Conservation (phyloP, 2,797 vertebrate genomes). For the Spinus pinus region DNA sequence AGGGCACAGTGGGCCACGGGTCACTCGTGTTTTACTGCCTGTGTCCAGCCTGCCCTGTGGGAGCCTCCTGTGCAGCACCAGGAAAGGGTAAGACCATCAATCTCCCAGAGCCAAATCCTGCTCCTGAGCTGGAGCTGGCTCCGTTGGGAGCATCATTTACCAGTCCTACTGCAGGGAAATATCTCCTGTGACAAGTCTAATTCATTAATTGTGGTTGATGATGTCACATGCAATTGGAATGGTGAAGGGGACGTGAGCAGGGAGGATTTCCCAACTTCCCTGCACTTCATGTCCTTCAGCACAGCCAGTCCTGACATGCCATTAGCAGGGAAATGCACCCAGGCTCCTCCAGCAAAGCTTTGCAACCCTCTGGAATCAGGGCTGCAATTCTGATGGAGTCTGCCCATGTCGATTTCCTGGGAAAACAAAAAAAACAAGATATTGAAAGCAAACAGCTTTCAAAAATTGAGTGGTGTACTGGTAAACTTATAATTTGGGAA, state of each 20-base stretch:
- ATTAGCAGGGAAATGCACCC: neutral
- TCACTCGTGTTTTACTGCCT: neutral
- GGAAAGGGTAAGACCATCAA: neutral
- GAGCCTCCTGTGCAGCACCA: rapidly evolving
- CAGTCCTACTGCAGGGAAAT: neutral
- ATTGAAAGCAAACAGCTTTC: neutral
- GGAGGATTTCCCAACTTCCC: neutral
- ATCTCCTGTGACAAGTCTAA: neutral
- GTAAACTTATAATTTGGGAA: constrained; percentile 58
- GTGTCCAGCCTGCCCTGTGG: neutral
- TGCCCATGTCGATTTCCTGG: neutral
- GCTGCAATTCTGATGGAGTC: neutral
- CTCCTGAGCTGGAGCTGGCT: neutral
- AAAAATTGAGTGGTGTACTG: neutral
- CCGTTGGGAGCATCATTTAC: rapidly evolving
- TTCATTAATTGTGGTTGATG: neutral
- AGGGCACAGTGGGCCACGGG: rapidly evolving
- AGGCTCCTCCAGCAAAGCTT: neutral
- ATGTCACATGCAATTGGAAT: neutral
- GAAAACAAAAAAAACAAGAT: neutral
- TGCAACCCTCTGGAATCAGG: neutral
- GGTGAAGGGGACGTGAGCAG: rapidly evolving
- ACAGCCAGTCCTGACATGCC: neutral
- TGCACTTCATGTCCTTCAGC: neutral
- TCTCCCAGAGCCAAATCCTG: neutral